Evolutionary conservation across 2,888 invertebrate genomes (phyloP), one percentile per base, ranked within the genome.

Genomic region (Podotricha telesiphe): DNA sequence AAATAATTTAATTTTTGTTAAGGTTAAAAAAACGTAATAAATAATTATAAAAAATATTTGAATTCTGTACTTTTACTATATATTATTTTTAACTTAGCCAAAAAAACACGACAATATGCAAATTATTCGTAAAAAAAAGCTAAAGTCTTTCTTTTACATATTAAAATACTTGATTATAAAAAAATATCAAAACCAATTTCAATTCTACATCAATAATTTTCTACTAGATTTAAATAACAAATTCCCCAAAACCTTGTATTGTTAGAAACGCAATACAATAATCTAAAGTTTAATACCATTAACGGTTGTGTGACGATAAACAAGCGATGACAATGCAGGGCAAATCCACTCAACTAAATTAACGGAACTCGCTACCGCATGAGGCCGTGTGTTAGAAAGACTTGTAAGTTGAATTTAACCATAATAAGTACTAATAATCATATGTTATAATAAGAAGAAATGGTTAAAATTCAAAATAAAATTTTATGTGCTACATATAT

Each of bases 251-350:
- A 59, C 59, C 53, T 59, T 64, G 66, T 61, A 68, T 71, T 63
- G 51, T 61, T 64, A 19, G 48, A 13, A 59, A 62, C 53, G 37
- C 68, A 69, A 73, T 70, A 70, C 82, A 84, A 86, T 86, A 87
- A 87, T 86, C 85, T 86, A 85, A 86, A 89, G 83, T 90, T 89
- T 91, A 92, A 92, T 92, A 92, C 91, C 92, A 92, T 92, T 92
- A 91, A 82, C 85, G 83, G 76, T 63, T 75, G 82, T 78, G 73
- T 79, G 82, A 82, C 90, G 89, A 91, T 92, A 92, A 91, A 92
- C 92, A 92, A 91, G 87, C 87, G 89, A 80, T 81, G 83, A 91
- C 92, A 91, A 91, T 90, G 90, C 89, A 86, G 86, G 85, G 84
- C 81, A 81, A 85, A 89, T 86, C 92, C 92, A 93, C 92, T 93